Evolutionary conservation across 2,888 invertebrate genomes (phyloP).

Genomic region (Parnassius apollo): DNA sequence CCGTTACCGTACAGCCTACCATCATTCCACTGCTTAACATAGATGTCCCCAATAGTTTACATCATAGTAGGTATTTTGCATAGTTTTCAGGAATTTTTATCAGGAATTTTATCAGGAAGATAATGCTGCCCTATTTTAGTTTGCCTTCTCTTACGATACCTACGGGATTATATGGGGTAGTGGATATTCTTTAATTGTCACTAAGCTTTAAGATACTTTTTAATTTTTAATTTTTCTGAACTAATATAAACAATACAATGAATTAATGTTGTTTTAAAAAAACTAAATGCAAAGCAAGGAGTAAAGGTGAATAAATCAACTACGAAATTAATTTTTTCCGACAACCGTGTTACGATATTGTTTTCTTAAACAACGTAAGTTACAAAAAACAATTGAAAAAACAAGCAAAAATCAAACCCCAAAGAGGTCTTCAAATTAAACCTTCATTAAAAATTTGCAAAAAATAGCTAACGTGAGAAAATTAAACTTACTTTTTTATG

Average conservation of each 20-base stretch:
- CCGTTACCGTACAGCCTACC: no score
- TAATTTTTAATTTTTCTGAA: neutral
- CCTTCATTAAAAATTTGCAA: slow-evolving; percentile 71
- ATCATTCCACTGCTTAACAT: no score
- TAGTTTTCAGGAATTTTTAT: no score
- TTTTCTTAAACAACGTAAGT: slow-evolving; percentile 70
- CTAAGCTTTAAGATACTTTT: neutral
- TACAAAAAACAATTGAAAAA: slow-evolving; percentile 49
- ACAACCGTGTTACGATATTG: slow-evolving; percentile 78
- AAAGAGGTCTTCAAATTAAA: slow-evolving; percentile 80
- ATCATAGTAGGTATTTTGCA: no score
- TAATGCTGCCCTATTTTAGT: no score
- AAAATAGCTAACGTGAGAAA: slow-evolving; percentile 74
- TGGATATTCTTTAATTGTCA: no score
- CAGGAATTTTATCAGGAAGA: no score
- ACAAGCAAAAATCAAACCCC: slow-evolving; percentile 70
- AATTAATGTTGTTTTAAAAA: neutral
- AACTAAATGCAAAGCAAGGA: neutral
- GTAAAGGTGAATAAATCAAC: slow-evolving; percentile 68
- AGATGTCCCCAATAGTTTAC: no score
- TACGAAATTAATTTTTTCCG: slow-evolving; percentile 74
- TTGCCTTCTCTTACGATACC: no score
- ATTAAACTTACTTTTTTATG: slow-evolving; percentile 65
- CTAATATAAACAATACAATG: no score
- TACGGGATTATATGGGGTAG: no score